Evolutionary conservation across 2,888 invertebrate species (phyloP), one percentile per base, ranked within the genome.

Genomic region (Capitulum mitella): DNA sequence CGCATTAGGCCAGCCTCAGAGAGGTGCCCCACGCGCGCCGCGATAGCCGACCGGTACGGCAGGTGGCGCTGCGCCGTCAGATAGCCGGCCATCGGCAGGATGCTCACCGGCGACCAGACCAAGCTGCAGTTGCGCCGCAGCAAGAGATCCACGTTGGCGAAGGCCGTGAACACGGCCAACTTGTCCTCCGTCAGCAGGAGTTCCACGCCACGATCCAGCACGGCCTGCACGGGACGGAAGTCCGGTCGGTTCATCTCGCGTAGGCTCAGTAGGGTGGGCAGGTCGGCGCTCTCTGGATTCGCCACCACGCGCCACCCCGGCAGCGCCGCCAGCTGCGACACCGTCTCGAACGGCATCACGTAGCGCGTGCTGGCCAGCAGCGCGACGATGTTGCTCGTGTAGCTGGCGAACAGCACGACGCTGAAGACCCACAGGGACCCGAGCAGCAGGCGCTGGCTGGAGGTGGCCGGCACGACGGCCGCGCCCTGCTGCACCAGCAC

Each of bases 361-460:
- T 77, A 80, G 80, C 74, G 81, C 75, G 79, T 81, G 74, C 80
- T 78, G 32, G 81, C 81, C 80, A 81, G 80, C 77, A 78, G 79
- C 46, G 81, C 80, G 29, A 80, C 80, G 29, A 81, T 78, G 77
- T 81, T 81, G 77, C 81, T 81, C 58, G 81, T 81, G 79, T 81
- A 81, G 43, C 81, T 79, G n/a, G 81, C 81, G 77, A 79, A 80
- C n/a, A 81, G 80, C 8, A 81, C 79, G 29, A 81, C 80, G 40
- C 79, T 54, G 40, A 76, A 43, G 37, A 81, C 77, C 81, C 81
- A 81, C 78, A 80, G 37, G 5, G 78, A n/a, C 1, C 81, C 81
- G 78, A 81, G 81, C 77, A 81, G 81, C 54, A 79, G n/a, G n/a
- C 81, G 77, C 19, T 78, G 77, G 10, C 79, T 64, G 37, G 70